These are phyloP conservation scores for Paracanthobrama guichenoti DNA, from an alignment of 2,113 vertebrate species.

Conservation along the genomic window DNA sequence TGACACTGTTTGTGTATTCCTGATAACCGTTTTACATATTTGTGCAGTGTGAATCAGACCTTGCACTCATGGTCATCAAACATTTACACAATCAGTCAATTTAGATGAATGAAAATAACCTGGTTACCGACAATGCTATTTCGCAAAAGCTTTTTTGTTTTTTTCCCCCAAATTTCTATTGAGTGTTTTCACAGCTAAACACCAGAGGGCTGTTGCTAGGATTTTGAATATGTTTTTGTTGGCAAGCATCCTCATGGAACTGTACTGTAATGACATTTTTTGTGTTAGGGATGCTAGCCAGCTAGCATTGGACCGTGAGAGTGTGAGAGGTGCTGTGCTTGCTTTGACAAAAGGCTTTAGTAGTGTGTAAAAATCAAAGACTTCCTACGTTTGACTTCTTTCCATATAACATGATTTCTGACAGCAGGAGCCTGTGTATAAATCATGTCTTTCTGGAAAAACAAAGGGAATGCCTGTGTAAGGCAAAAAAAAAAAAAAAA, in stretches of 20 bases:
- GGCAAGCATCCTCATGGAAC: slow-evolving; percentile 7
- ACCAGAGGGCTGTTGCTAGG: slow-evolving; percentile 26
- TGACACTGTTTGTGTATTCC: neutral
- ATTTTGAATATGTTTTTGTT: slow-evolving; percentile 28
- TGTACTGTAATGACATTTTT: slow-evolving; percentile 4
- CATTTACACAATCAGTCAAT: slow-evolving; percentile 1
- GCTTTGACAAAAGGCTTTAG: slow-evolving; percentile 19
- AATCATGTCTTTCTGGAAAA: neutral
- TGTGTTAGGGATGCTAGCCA: slow-evolving; percentile 3
- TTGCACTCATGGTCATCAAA: neutral
- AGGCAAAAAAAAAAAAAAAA: neutral
- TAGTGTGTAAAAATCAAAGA: slow-evolving; percentile 15
- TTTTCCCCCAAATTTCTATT: neutral
- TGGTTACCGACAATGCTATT: neutral
- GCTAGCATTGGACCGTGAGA: neutral
- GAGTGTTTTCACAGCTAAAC: neutral
- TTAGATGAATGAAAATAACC: neutral
- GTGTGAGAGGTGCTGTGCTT: neutral
- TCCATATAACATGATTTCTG: neutral
- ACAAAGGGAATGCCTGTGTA: neutral
- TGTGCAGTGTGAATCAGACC: neutral
- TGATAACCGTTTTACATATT: neutral
- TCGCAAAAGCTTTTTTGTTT: neutral
- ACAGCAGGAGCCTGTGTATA: neutral
- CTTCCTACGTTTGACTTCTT: neutral